Percentiles rank a stretch among this genome's conserved stretches.
These are phyloP conservation scores for Pampusana beccarii DNA, from an alignment of 2,113 vertebrate species.

Conservation along the genomic window DNA sequence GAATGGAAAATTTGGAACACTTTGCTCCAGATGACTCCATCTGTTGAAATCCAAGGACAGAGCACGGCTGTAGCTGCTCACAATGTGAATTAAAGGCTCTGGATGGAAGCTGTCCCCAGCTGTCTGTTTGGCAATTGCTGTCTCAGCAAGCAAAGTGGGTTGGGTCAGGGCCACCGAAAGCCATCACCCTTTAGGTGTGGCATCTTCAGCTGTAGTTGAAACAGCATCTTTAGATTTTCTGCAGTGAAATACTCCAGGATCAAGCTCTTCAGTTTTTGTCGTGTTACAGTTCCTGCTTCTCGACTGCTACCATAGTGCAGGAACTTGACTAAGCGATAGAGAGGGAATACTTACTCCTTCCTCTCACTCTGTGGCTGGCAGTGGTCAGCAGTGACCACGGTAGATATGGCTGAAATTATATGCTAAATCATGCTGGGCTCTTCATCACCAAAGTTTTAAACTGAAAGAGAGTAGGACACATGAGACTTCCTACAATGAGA, in stretches of 20 bases:
- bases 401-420: not conserved
- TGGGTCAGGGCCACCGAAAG: not conserved
- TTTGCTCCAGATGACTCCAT: not conserved
- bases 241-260: not conserved
- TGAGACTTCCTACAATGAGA: too few relatives aligned
- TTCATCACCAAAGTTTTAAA: not conserved
- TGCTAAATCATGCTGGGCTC: not conserved
- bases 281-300: not conserved
- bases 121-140: not conserved
- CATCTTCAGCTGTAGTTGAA: not conserved
- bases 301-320: rapidly evolving
- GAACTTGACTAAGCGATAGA: not conserved
- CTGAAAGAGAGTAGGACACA: too few relatives aligned
- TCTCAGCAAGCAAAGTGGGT: not conserved
- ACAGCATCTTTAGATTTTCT: not conserved
- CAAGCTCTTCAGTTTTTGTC: not conserved
- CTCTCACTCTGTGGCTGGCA: rapidly evolving
- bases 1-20: not conserved
- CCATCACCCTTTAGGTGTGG: not conserved
- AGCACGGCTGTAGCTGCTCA: not conserved
- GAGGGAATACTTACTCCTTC: not conserved
- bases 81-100: not conserved
- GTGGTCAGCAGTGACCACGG: not conserved
- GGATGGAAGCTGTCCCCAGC: not conserved
- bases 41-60: slow-evolving; percentile 21